These are phyloP conservation scores for Crotalus horridus DNA, from an alignment of 2,113 vertebrate genomes.

Conservation along the genomic window DNA sequence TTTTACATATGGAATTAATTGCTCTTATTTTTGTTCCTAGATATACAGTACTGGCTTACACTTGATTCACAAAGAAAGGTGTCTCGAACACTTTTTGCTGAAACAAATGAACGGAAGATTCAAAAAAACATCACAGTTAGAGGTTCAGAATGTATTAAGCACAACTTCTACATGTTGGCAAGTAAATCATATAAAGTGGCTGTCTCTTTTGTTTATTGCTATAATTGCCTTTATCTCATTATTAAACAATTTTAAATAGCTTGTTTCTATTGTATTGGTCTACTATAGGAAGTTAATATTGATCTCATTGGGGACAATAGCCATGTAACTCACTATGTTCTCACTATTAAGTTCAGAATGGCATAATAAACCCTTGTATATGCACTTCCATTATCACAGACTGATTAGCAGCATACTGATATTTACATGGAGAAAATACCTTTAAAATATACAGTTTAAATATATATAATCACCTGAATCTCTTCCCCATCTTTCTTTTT, in stretches of 20 bases:
- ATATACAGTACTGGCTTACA: slow-evolving; percentile 72
- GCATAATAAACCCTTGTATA: neutral
- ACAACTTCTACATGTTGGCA: slow-evolving; percentile 82
- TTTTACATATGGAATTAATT: neutral
- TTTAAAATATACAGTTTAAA: neutral
- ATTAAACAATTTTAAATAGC: neutral
- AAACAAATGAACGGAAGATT: slow-evolving; percentile 69
- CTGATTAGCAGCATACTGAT: neutral
- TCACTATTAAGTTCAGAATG: neutral
- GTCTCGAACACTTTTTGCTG: slow-evolving; percentile 71
- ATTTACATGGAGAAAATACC: neutral
- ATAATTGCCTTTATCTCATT: neutral
- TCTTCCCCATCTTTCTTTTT: neutral
- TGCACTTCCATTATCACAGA: neutral
- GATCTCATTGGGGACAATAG: neutral
- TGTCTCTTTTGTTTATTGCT: slow-evolving; percentile 30
- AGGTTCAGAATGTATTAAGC: slow-evolving; percentile 66
- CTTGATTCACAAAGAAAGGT: slow-evolving; percentile 71
- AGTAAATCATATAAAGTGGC: slow-evolving; percentile 73
- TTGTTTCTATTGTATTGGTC: neutral
- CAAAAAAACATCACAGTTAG: slow-evolving; percentile 67
- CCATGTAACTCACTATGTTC: neutral
- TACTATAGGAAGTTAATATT: neutral
- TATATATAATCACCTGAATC: neutral
- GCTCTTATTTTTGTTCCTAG: slow-evolving; percentile 47